Evolutionary conservation across 2,797 vertebrate genomes (phyloP).

Genomic region (Lacerta viridis): DNA sequence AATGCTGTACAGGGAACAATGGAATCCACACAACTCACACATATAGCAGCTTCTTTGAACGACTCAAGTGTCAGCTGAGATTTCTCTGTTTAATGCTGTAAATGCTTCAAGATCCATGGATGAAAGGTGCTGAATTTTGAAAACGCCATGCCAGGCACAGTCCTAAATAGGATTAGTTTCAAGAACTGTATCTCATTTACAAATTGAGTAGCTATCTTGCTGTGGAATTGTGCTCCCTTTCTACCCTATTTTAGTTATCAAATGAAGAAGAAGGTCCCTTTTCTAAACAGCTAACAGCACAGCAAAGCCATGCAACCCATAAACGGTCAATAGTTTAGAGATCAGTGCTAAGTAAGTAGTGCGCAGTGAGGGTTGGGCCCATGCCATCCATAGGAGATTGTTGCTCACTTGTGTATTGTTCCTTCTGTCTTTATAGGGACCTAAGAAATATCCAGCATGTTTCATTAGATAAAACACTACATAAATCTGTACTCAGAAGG

Average conservation of each 20-base stretch:
- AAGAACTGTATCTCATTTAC: constrained; percentile 27
- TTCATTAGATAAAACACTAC: constrained; percentile 9
- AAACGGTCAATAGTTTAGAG: constrained; percentile 16
- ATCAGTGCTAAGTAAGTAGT: neutral
- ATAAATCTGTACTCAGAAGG: neutral
- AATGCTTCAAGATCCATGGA: constrained; percentile 38
- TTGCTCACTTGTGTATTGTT: neutral
- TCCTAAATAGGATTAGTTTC: constrained; percentile 45
- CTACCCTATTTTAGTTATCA: neutral
- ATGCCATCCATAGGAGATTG: neutral
- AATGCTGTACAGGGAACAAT: neutral
- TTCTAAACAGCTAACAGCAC: neutral
- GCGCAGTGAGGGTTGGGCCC: neutral
- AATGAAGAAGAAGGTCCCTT: neutral
- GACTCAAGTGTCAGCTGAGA: neutral
- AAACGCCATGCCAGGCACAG: neutral
- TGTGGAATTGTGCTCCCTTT: constrained; percentile 17
- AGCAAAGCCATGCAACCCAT: neutral
- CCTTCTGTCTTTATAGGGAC: neutral
- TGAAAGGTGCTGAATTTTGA: constrained; percentile 42
- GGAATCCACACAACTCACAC: neutral
- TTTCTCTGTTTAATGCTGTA: constrained; percentile 35
- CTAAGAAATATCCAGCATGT: constrained; percentile 7
- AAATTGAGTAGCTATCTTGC: constrained; percentile 14
- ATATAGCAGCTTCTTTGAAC: neutral